Evolutionary conservation across 2,113 vertebrate species (phyloP).

Genomic region (Labeo rohita): DNA sequence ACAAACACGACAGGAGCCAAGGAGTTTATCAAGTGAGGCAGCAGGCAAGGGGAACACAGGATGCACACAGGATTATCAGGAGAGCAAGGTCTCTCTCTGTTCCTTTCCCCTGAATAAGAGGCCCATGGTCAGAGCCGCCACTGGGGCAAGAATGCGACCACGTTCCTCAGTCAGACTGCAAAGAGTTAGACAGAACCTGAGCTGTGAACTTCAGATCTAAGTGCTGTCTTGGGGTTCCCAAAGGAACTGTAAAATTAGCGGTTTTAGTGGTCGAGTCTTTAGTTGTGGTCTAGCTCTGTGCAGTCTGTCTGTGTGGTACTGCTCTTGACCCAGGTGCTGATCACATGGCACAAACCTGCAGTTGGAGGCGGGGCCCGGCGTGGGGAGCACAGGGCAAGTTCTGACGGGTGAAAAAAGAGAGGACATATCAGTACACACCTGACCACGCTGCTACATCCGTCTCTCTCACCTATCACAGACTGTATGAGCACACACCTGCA

Average conservation of each 20-base stretch:
- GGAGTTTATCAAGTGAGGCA: conserved; percentile 47
- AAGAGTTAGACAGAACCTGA: conserved; percentile 33
- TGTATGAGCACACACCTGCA: conserved; percentile 29
- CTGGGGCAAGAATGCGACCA: conserved; percentile 53
- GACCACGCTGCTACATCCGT: conserved; percentile 35
- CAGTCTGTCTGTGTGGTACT: conserved; percentile 41
- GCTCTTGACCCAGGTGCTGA: conserved; percentile 55
- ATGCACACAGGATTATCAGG: conserved; percentile 50
- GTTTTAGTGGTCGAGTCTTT: neutral
- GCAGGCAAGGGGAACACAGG: conserved; percentile 41
- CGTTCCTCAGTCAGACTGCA: conserved; percentile 34
- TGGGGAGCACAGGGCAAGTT: conserved; percentile 74
- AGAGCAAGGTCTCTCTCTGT: conserved; percentile 42
- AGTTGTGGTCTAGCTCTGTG: conserved; percentile 35
- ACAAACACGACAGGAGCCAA: conserved; percentile 28
- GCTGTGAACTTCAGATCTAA: conserved; percentile 5
- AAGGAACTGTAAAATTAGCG: neutral
- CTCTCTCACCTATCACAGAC: conserved; percentile 31
- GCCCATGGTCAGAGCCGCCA: conserved; percentile 65
- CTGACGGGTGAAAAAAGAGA: conserved; percentile 75
- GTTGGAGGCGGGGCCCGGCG: conserved; percentile 67
- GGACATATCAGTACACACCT: conserved; percentile 65
- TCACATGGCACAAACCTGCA: conserved; percentile 73
- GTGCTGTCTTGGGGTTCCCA: neutral
- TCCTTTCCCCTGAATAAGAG: conserved; percentile 55